Base-by-base conservation (phyloP, 2,888 invertebrate genomes). In the Bombylius discolor region DNA sequence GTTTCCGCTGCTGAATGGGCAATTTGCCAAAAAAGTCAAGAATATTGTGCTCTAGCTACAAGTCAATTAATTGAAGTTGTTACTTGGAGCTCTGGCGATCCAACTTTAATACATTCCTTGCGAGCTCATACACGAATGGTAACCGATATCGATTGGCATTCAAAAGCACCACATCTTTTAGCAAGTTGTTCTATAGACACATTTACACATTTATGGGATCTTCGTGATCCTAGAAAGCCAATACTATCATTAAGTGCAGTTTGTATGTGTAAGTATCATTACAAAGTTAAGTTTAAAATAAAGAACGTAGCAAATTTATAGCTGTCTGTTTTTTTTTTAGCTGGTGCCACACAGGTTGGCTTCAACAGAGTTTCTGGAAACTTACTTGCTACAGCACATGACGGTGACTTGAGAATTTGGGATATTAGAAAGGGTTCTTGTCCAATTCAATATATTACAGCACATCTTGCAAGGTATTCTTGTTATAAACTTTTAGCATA, bases 391-490 rank as follows among this genome's bases (percentile, higher is more conserved):
- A 95, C 96, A 49, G 90, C 95, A 5, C 96, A 97, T 72, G 95
- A 96, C 69, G 95, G 94, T 4, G 96, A 96, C 73, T 84, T 97
- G 5, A 87, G 95, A 71, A 83, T 97, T 62, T 97, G 96, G 96
- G 97, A 97, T 72, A 87, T 89, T 63, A 79, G 96, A 60, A 94
- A 94, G 76, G 82, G 86, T 60, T 83, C 84, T 51, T 81, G 87
- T 53, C 95, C 96, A 1, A 81, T 93, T 5, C 90, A 93, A 68
- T 96, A 95, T 65, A 91, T 97, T 64, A 87, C 95, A 33, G 96
- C 95, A 5, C 96, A 97, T 77, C 77, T 93, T 59, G 80, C 84
- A 9, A 49, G 55, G 57, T 58, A 45, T 14, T 36, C 7, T 5
- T 36, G 34, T 36, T 36, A 7, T 36, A 36, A 36, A 1, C 8